These are phyloP conservation scores for Eriocheir sinensis DNA, from an alignment of 1,140 invertebrate genomes.

Conservation along the genomic window DNA sequence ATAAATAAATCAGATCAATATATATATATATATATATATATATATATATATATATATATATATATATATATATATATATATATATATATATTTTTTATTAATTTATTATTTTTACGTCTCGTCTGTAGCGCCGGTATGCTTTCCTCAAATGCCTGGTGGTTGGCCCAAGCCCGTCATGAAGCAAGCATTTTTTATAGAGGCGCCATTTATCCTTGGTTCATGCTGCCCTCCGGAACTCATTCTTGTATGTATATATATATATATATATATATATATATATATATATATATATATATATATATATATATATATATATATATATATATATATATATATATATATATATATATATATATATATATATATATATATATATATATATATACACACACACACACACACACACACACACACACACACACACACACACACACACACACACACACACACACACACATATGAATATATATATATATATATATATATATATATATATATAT, in stretches of 20 bases:
- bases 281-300: slow-evolving; percentile 28
- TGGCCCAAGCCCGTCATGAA: no score
- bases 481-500: slow-evolving; percentile 53
- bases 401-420: slow-evolving; percentile 21
- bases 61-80: slow-evolving; percentile 45
- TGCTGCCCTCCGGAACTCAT: no score
- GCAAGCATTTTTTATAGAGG: no score
- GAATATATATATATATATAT: slow-evolving; percentile 50
- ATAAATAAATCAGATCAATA: no score
- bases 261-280: slow-evolving; percentile 36
- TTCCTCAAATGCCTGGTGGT: no score
- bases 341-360: slow-evolving; percentile 19
- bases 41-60: slow-evolving; percentile 67
- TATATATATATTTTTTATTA: slow-evolving; percentile 10
- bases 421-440: slow-evolving; percentile 18
- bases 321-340: slow-evolving; percentile 32
- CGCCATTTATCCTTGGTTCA: no score
- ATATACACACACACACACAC: background rate
- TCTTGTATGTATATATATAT: slow-evolving; percentile 24
- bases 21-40: slow-evolving; percentile 60
- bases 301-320: slow-evolving; percentile 29
- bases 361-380: slow-evolving; percentile 30
- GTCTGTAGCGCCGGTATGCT: no score
- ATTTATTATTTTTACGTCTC: no score
- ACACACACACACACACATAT: background rate